Evolutionary conservation across 2,888 invertebrate species (phyloP).

Genomic region (Epirrhoe alternata): DNA sequence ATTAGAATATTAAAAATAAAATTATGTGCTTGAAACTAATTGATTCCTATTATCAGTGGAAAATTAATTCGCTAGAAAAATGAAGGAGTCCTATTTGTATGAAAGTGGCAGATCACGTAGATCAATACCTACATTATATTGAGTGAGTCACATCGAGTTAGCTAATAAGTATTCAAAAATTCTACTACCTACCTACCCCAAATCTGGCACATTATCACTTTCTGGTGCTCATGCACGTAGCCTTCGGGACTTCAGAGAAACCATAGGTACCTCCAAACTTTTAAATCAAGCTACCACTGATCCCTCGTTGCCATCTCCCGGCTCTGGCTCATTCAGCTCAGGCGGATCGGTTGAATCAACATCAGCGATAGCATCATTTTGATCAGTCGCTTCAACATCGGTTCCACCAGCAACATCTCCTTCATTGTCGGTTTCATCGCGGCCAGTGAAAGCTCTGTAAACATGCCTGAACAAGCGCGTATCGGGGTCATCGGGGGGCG

Average conservation of each 20-base stretch:
- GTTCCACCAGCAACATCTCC: background rate
- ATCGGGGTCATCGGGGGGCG: background rate
- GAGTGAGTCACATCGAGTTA: background rate
- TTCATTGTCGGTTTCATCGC: background rate
- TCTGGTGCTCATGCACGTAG: background rate
- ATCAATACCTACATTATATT: background rate
- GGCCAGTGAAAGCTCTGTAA: background rate
- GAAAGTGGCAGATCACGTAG: no score
- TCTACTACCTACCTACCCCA: constrained; percentile 12
- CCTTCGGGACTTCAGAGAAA: background rate
- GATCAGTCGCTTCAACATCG: background rate
- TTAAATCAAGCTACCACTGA: constrained; percentile 10
- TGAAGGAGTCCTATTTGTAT: no score
- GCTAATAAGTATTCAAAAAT: background rate
- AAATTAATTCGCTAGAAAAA: no score
- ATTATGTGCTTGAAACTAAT: no score
- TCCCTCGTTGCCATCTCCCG: background rate
- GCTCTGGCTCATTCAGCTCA: background rate
- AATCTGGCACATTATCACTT: constrained; percentile 7
- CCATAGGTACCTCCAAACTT: background rate
- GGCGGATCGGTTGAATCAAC: background rate
- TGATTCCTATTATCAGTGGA: no score
- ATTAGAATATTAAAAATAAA: no score
- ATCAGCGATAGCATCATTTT: background rate
- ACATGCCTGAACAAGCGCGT: background rate